Evolutionary conservation across 2,797 vertebrate genomes (phyloP).

Genomic region (Gallinago stenura): DNA sequence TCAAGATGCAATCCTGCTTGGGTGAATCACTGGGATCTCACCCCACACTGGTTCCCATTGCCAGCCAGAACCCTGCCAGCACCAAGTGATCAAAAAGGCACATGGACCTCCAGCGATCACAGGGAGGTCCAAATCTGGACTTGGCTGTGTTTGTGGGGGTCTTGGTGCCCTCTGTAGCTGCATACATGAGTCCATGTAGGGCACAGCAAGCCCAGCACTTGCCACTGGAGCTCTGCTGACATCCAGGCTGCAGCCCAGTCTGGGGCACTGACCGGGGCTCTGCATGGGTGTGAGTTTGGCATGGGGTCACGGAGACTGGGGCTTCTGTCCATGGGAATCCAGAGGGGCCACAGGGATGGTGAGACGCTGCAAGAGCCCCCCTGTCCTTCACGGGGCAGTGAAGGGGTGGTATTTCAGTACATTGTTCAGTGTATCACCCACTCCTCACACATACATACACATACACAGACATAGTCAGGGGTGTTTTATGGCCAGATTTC

Average conservation of each 20-base stretch:
- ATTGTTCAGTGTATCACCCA: neutral
- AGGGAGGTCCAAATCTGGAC: neutral
- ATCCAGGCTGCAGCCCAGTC: neutral
- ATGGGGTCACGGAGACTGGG: accelerated
- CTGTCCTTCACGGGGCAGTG: accelerated
- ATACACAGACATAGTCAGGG: neutral
- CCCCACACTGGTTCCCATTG: neutral
- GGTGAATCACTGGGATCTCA: neutral
- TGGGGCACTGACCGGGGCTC: neutral
- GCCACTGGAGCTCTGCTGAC: neutral
- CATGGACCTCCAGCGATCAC: accelerated
- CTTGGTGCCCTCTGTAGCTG: neutral
- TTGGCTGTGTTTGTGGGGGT: neutral
- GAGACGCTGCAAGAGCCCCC: neutral
- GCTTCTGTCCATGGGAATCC: neutral
- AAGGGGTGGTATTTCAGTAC: neutral
- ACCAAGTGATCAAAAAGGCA: accelerated
- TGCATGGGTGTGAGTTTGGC: neutral
- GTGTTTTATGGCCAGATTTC: neutral
- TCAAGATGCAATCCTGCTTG: neutral
- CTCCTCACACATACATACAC: neutral
- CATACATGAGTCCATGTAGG: no score
- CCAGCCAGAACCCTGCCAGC: neutral
- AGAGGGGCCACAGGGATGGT: neutral
- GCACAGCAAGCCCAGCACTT: neutral